These are phyloP conservation scores for Aldabrachelys gigantea DNA, from an alignment of 2,113 vertebrate genomes.

Conservation along the genomic window DNA sequence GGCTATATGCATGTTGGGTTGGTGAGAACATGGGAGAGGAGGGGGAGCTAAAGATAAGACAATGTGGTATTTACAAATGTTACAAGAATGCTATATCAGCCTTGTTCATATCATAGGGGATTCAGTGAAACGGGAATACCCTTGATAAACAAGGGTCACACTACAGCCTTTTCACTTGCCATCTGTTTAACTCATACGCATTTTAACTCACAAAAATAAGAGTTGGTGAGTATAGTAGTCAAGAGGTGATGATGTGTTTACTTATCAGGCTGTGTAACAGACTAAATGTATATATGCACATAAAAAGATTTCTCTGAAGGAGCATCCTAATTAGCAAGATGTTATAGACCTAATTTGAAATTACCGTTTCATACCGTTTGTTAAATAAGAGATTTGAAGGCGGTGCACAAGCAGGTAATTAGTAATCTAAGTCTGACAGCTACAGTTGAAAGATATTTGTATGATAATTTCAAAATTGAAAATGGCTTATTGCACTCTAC, in stretches of 20 bases:
- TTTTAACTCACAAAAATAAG: background rate
- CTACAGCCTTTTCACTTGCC: background rate
- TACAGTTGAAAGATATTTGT: slow-evolving; percentile 72
- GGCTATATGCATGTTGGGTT: background rate
- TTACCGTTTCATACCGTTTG: slow-evolving; percentile 45
- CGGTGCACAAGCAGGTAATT: slow-evolving; percentile 64
- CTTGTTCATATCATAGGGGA: background rate
- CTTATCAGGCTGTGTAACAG: background rate
- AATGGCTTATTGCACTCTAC: slow-evolving; percentile 69
- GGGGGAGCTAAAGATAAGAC: background rate
- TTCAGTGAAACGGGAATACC: background rate
- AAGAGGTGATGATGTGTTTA: background rate
- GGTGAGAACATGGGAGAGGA: background rate
- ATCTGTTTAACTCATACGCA: background rate
- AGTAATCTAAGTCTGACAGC: slow-evolving; percentile 69
- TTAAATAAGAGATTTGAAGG: slow-evolving; percentile 51
- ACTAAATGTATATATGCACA: background rate
- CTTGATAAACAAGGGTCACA: background rate
- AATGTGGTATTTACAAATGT: background rate
- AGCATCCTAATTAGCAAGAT: background rate
- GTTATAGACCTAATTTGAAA: slow-evolving; percentile 27
- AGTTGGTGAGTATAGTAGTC: accelerated
- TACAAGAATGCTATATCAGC: background rate
- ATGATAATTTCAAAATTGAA: slow-evolving; percentile 72
- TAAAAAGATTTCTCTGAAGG: background rate